Percentiles rank a stretch among this genome's conserved stretches.
These are phyloP conservation scores for Acholoe squamosa DNA, from an alignment of 2,888 invertebrate species.

Conservation along the genomic window DNA sequence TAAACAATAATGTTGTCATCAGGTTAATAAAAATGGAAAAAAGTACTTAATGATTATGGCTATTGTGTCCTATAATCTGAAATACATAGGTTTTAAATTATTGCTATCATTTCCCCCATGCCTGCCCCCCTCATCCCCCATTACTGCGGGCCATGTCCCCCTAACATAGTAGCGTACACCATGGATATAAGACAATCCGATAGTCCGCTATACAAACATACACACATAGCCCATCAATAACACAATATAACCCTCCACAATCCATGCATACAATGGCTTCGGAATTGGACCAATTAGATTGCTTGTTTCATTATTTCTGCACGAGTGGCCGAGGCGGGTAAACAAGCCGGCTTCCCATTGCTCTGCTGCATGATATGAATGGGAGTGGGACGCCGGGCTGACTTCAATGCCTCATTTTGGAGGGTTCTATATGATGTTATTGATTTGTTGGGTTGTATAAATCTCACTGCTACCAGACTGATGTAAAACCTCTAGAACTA, in stretches of 20 bases:
- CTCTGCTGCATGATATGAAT: not conserved
- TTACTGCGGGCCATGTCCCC: no score
- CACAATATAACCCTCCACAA: not conserved
- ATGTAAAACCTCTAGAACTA: not conserved
- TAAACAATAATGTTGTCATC: no score
- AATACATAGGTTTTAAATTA: no score
- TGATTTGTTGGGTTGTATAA: not conserved
- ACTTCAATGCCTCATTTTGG: not conserved
- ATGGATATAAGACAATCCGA: not conserved
- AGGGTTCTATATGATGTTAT: not conserved
- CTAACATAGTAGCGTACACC: not conserved
- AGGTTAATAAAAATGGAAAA: no score
- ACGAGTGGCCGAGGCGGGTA: not conserved
- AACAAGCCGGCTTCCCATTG: not conserved
- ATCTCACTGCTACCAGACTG: not conserved
- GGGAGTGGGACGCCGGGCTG: not conserved
- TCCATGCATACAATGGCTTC: not conserved
- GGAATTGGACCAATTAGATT: constrained; percentile 5
- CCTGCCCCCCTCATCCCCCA: no score
- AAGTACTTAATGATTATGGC: no score
- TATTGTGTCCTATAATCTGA: no score
- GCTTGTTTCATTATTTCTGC: not conserved
- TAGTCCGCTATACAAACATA: no score
- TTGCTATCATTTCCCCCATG: no score
- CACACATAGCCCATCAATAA: no score